These are phyloP conservation scores for Cephalotes varians DNA, from an alignment of 2,888 invertebrate genomes.

Conservation along the genomic window DNA sequence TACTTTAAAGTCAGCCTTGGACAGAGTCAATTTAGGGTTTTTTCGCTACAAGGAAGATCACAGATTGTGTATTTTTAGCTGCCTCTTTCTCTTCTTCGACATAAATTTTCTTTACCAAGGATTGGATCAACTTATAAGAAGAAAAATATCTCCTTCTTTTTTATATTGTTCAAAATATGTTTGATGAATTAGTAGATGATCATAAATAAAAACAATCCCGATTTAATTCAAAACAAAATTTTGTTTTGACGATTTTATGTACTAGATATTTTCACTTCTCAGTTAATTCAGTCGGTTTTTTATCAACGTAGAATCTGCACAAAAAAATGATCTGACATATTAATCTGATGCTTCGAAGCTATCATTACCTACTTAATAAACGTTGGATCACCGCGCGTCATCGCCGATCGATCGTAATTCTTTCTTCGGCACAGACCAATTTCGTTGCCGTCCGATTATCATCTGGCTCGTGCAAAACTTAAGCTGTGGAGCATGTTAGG, in stretches of 20 bases:
- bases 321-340: not conserved
- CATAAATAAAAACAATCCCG: not conserved
- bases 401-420: not conserved
- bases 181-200: not conserved
- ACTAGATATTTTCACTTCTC: not conserved
- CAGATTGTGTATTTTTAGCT: constrained; percentile 33
- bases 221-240: not conserved
- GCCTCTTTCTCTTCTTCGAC: not conserved
- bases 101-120: not conserved
- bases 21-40: constrained; percentile 38
- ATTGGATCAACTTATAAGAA: not conserved
- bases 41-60: constrained; percentile 11
- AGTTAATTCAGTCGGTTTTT: not conserved
- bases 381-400: not conserved
- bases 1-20: constrained; percentile 47
- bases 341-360: not conserved
- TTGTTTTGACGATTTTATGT: no score
- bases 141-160: not conserved
- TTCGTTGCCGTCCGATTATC: not conserved
- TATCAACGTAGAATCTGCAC: not conserved
- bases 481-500: not conserved
- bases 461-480: not conserved
- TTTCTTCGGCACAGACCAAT: not conserved
- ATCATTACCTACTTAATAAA: not conserved
- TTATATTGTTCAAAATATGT: not conserved